Percentiles rank a stretch among this genome's conserved stretches.
phyloP scores from a whole-genome alignment of 64 coral and sea anemone species.

The Stylophora pistillata region DNA sequence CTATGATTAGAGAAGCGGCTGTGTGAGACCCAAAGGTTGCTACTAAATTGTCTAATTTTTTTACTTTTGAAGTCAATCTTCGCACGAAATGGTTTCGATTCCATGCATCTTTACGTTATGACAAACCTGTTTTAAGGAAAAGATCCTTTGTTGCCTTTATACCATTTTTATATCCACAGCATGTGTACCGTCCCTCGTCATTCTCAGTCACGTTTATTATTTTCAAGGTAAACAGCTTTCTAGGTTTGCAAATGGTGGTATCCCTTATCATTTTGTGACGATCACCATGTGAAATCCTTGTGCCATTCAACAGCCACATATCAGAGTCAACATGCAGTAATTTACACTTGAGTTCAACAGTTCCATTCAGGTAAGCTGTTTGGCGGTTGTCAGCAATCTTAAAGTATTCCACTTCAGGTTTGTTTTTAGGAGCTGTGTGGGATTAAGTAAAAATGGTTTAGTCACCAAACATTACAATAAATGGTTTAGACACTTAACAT shows the following conservation, averaged over 20 bases:
- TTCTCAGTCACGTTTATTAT: slow-evolving; percentile 20
- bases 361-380: slow-evolving; percentile 22
- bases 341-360: neutral
- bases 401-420: neutral
- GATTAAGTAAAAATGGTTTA: neutral
- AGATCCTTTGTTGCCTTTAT: neutral
- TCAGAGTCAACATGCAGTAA: neutral
- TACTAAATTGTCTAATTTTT: too few species aligned
- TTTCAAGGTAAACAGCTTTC: neutral
- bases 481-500: too few species aligned
- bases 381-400: neutral
- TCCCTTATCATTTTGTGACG: neutral
- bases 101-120: neutral
- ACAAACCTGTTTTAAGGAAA: slow-evolving; percentile 13
- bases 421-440: neutral
- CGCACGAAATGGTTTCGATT: too few species aligned
- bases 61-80: too few species aligned
- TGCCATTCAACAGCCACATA: neutral
- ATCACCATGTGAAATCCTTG: neutral
- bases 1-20: too few species aligned
- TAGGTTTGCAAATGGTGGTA: neutral
- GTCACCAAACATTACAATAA: neutral
- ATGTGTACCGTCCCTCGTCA: slow-evolving; percentile 20
- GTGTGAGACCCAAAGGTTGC: too few species aligned
- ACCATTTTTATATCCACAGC: neutral